phyloP scores from a whole-genome alignment of 2,888 invertebrate species.

The Atrina japonica region DNA sequence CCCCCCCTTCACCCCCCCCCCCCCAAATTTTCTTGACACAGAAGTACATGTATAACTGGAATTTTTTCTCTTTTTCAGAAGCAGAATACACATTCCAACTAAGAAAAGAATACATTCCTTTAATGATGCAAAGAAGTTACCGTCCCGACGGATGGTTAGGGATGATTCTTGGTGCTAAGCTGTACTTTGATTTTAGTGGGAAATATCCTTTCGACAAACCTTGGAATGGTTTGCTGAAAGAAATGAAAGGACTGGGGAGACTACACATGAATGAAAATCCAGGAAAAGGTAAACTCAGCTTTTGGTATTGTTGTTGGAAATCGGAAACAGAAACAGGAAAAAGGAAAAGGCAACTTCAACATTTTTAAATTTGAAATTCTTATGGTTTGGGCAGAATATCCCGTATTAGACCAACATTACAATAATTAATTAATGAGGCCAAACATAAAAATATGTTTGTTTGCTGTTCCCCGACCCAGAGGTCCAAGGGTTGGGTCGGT shows the following conservation, averaged over 20 bases:
- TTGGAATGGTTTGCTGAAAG: conserved; percentile 71
- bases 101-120: conserved; percentile 75
- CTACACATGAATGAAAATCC: conserved; percentile 46
- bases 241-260: conserved; percentile 70
- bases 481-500: too few relatives aligned
- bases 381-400: too few relatives aligned
- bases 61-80: conserved; percentile 64
- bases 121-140: conserved; percentile 77
- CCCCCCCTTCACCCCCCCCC: too few relatives aligned
- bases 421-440: not conserved
- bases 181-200: conserved; percentile 78
- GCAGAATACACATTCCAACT: conserved; percentile 77
- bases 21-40: not conserved
- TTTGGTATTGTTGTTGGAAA: too few relatives aligned
- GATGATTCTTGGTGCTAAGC: conserved; percentile 74
- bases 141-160: conserved; percentile 79
- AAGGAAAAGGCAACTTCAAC: not conserved
- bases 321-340: not conserved
- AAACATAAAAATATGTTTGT: too few relatives aligned
- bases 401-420: too few relatives aligned
- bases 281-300: conserved; percentile 50
- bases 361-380: too few relatives aligned
- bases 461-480: too few relatives aligned
- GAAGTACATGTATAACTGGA: not conserved
- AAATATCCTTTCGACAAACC: conserved; percentile 75